Evolutionary conservation across 2,113 vertebrate genomes (phyloP).

Genomic region (Fulmarus glacialis): DNA sequence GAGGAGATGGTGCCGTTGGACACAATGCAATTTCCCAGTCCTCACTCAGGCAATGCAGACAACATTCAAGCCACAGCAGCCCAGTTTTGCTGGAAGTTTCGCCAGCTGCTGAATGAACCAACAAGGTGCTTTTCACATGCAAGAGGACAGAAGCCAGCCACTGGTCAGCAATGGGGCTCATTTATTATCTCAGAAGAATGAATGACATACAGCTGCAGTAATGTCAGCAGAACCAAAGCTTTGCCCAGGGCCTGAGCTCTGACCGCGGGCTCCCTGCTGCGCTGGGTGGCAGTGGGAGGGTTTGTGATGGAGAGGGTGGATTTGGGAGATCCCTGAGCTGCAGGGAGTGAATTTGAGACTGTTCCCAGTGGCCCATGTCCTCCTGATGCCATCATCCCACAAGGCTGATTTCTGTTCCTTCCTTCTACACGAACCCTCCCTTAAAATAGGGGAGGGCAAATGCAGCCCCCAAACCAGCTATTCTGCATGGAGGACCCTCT

Average conservation of each 20-base stretch:
- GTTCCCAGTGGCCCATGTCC: neutral
- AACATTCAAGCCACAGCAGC: neutral
- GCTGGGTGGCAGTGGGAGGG: neutral
- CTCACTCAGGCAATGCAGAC: neutral
- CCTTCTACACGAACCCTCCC: neutral
- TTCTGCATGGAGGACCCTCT: neutral
- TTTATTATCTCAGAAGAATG: slow-evolving; percentile 49
- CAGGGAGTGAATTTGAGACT: neutral
- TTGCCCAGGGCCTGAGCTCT: slow-evolving; percentile 21
- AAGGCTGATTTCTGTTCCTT: neutral
- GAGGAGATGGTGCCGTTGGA: neutral
- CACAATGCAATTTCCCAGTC: neutral
- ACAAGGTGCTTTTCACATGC: neutral
- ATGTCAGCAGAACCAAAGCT: slow-evolving; percentile 37
- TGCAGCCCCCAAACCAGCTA: neutral
- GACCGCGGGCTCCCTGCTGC: neutral
- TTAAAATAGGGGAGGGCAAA: neutral
- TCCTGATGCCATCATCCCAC: neutral
- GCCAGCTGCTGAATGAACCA: neutral
- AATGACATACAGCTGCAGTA: slow-evolving; percentile 6
- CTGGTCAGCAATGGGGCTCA: neutral
- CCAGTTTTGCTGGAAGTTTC: neutral
- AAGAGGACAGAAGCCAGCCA: slow-evolving; percentile 3
- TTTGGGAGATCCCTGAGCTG: slow-evolving; percentile 34
- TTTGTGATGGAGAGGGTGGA: neutral